These are phyloP conservation scores for Stenurella melanura DNA, from an alignment of 2,888 invertebrate genomes.

Conservation along the genomic window DNA sequence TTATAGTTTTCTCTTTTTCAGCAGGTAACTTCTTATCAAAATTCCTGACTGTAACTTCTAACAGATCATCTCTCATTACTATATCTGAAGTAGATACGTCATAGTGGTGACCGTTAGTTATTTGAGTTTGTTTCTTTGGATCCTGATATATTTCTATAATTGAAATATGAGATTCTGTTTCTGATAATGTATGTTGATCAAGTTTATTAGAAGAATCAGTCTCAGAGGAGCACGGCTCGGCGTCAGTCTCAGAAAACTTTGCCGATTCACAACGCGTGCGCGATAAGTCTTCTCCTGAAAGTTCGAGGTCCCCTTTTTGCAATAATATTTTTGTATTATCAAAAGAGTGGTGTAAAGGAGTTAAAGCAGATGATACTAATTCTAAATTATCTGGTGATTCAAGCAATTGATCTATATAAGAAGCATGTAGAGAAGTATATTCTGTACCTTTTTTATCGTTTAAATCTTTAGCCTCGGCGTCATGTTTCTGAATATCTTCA, in stretches of 20 bases:
- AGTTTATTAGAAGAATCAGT: slow-evolving; percentile 66
- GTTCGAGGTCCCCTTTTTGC: background rate
- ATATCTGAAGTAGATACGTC: slow-evolving; percentile 68
- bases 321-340: background rate
- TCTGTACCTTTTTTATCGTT: slow-evolving; percentile 42
- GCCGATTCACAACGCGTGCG: slow-evolving; percentile 60
- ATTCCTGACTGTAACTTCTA: slow-evolving; percentile 71
- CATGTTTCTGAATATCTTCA: background rate
- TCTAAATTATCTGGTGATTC: slow-evolving; percentile 27
- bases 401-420: slow-evolving; percentile 37
- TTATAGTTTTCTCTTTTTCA: slow-evolving; percentile 35
- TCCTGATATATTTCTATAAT: slow-evolving; percentile 59
- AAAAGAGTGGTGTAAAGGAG: slow-evolving; percentile 3
- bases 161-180: slow-evolving; percentile 65
- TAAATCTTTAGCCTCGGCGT: background rate
- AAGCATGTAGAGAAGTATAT: slow-evolving; percentile 32
- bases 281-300: background rate
- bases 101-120: slow-evolving; percentile 42
- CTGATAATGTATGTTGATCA: slow-evolving; percentile 60
- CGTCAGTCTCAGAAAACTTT: slow-evolving; percentile 67
- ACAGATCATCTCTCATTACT: slow-evolving; percentile 71
- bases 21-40: slow-evolving; percentile 41
- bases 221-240: slow-evolving; percentile 68
- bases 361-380: slow-evolving; percentile 21
- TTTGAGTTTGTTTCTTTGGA: slow-evolving; percentile 1